These are phyloP conservation scores for Lasioglossum leucozonium DNA, from an alignment of 2,888 invertebrate species.

Conservation along the genomic window DNA sequence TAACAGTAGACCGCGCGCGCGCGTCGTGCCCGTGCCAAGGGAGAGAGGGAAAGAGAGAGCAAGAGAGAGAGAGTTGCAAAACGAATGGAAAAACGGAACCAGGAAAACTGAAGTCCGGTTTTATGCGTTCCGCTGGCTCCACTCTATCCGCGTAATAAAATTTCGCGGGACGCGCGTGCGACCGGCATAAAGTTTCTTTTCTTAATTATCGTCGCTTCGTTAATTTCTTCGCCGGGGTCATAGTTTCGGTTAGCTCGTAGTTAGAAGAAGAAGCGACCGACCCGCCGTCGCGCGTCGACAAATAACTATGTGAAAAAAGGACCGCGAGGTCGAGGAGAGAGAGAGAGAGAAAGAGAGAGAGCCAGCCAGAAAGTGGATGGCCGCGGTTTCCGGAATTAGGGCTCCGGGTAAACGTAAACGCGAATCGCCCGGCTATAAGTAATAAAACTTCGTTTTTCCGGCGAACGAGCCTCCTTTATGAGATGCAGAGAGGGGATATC, in stretches of 20 bases:
- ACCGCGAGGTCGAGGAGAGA: too few relatives aligned
- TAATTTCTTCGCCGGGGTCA: conserved; percentile 70
- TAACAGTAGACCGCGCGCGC: conserved; percentile 18
- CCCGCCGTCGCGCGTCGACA: conserved; percentile 14
- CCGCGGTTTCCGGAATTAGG: conserved; percentile 73
- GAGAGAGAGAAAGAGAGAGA: conserved; percentile 1
- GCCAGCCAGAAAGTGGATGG: conserved; percentile 52
- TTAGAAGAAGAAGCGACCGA: conserved; percentile 16
- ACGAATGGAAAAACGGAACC: conserved; percentile 31
- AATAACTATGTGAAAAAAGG: conserved; percentile 40
- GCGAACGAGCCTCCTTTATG: conserved; percentile 42
- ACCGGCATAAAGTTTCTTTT: conserved; percentile 70
- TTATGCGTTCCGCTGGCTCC: conserved; percentile 29
- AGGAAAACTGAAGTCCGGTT: conserved; percentile 22
- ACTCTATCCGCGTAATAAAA: conserved; percentile 60
- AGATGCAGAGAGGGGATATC: conserved; percentile 30
- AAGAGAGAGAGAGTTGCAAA: conserved; percentile 7
- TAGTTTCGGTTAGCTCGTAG: conserved; percentile 31
- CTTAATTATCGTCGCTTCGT: conserved; percentile 77
- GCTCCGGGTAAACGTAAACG: conserved; percentile 69
- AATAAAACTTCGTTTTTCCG: conserved; percentile 51
- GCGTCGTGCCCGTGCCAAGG: conserved; percentile 31
- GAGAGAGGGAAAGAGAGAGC: background rate
- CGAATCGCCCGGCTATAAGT: conserved; percentile 49
- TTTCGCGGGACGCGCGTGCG: conserved; percentile 56